These are phyloP conservation scores for Gymnarchus niloticus DNA, from an alignment of 2,113 vertebrate species.

Conservation along the genomic window DNA sequence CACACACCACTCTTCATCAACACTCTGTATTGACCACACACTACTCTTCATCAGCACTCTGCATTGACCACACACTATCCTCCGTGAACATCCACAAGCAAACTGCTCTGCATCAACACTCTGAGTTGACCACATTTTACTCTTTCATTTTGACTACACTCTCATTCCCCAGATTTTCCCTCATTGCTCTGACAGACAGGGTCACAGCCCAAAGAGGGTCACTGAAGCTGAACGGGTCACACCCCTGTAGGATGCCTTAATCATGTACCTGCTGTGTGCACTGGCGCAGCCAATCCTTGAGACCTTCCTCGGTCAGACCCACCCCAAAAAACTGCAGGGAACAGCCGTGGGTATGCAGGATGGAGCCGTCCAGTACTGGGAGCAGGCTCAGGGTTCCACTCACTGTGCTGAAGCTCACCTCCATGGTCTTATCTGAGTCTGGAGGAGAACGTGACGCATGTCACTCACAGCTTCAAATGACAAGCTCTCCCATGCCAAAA, in stretches of 20 bases:
- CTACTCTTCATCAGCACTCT: neutral
- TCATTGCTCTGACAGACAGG: neutral
- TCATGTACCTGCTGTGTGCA: constrained; percentile 80
- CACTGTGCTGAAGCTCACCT: constrained; percentile 77
- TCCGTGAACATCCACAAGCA: too few relatives aligned
- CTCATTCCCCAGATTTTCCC: too few relatives aligned
- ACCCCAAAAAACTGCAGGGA: constrained; percentile 83
- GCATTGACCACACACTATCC: neutral
- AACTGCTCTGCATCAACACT: neutral
- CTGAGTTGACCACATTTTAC: neutral
- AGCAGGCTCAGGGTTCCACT: constrained; percentile 70
- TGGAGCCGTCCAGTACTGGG: constrained; percentile 57
- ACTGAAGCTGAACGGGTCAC: neutral
- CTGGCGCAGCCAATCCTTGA: constrained; percentile 89
- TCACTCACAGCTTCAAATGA: neutral
- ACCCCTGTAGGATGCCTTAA: neutral
- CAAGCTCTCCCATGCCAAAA: neutral
- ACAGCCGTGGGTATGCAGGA: constrained; percentile 53
- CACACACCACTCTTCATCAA: too few relatives aligned
- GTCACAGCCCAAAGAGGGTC: neutral
- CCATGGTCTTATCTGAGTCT: constrained; percentile 77
- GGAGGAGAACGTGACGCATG: constrained; percentile 32
- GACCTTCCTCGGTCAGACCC: constrained; percentile 75
- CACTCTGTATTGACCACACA: neutral
- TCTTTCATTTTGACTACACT: neutral